Percentiles rank a stretch among this genome's conserved stretches.
These are phyloP conservation scores for Atrichornis clamosus DNA, from an alignment of 2,113 vertebrate species.

Conservation along the genomic window DNA sequence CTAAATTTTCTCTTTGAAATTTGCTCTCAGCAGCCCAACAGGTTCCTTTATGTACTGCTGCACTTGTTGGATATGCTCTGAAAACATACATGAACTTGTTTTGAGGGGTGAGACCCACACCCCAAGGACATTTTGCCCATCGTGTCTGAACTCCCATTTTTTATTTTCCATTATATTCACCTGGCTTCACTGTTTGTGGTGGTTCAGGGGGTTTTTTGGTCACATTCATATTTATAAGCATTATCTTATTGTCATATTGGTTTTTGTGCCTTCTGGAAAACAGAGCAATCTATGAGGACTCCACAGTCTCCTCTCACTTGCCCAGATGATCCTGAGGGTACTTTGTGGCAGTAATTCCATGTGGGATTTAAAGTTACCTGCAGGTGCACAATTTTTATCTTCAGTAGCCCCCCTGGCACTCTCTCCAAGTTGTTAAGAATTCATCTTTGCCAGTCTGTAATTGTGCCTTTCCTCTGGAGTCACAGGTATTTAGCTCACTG, in stretches of 20 bases:
- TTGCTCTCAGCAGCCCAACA: not conserved
- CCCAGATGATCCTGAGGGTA: not conserved
- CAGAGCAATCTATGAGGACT: not conserved
- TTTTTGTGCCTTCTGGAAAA: not conserved
- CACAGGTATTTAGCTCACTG: not conserved
- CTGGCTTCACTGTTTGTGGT: not conserved
- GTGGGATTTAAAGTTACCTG: constrained; percentile 32
- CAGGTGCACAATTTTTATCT: constrained; percentile 25
- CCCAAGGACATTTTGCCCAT: not conserved
- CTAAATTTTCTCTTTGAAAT: not conserved
- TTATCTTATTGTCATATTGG: not conserved
- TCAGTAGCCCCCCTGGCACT: not conserved
- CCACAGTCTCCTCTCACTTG: not conserved
- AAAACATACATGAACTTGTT: not conserved
- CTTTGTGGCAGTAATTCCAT: not conserved
- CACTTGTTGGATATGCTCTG: not conserved
- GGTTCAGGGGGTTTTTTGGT: not conserved
- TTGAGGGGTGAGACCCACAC: not conserved
- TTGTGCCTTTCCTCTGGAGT: constrained; percentile 17
- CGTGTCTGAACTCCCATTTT: not conserved
- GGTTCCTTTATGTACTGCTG: not conserved
- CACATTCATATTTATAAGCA: not conserved
- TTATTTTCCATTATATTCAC: not conserved
- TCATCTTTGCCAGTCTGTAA: constrained; percentile 20
- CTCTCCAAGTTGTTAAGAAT: constrained; percentile 3